These are phyloP conservation scores for Masnerella sp. DNA, from an alignment of 2,888 invertebrate genomes.

Conservation along the genomic window DNA sequence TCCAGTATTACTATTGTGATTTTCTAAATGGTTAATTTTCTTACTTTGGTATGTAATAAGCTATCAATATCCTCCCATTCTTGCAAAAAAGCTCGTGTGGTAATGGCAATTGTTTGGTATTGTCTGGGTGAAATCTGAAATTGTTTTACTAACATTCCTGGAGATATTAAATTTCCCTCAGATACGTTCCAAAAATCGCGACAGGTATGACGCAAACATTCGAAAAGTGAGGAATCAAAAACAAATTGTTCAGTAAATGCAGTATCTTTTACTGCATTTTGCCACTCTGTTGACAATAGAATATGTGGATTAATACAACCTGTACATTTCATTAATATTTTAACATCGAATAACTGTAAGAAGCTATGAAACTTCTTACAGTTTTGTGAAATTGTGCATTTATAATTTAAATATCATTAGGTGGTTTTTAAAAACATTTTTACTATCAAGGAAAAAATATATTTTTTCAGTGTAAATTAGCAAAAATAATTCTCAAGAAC, in stretches of 20 bases:
- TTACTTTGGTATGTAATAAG: conserved; percentile 82
- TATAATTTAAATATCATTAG: too few relatives aligned
- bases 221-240: conserved; percentile 76
- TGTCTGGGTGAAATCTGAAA: conserved; percentile 80
- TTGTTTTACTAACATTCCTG: conserved; percentile 79
- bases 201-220: conserved; percentile 79
- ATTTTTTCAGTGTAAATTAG: too few relatives aligned
- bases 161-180: conserved; percentile 80
- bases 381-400: too few relatives aligned
- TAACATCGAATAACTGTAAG: too few relatives aligned
- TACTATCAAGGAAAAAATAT: too few relatives aligned
- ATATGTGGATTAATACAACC: not conserved
- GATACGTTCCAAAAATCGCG: conserved; percentile 79
- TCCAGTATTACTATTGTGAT: not conserved
- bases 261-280: conserved; percentile 78
- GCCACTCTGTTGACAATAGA: conserved; percentile 82
- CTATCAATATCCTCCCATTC: conserved; percentile 83
- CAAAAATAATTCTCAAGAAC: too few relatives aligned
- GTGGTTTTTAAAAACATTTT: too few relatives aligned
- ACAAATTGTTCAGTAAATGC: conserved; percentile 73
- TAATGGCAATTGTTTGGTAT: conserved; percentile 85
- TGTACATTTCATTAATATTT: not conserved
- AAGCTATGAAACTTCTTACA: too few relatives aligned
- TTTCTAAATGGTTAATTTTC: conserved; percentile 9
- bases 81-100: conserved; percentile 80